These are phyloP conservation scores for Sphenodon punctatus DNA, from an alignment of 2,797 vertebrate genomes.

Conservation along the genomic window DNA sequence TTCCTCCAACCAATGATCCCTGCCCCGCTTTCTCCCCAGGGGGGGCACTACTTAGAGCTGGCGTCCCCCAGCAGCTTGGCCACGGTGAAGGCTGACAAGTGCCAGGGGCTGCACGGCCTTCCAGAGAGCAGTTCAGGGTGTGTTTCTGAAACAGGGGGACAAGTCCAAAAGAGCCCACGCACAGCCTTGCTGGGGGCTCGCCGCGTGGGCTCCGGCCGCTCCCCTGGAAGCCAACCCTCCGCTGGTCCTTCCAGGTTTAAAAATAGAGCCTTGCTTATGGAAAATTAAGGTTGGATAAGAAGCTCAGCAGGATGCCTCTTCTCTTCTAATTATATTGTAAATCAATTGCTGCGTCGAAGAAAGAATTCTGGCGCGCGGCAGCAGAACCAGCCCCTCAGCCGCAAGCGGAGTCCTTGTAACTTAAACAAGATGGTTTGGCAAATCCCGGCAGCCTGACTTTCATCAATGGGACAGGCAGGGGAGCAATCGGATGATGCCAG, in stretches of 20 bases:
- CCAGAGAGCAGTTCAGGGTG: background rate
- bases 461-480: background rate
- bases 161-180: too few relatives aligned
- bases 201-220: background rate
- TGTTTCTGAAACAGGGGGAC: background rate
- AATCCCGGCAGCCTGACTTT: background rate
- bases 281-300: slow-evolving; percentile 65
- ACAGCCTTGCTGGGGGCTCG: too few relatives aligned
- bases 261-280: slow-evolving; percentile 72
- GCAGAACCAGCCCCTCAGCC: background rate
- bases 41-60: background rate
- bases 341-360: background rate
- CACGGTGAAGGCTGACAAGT: background rate
- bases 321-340: slow-evolving; percentile 51
- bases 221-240: background rate
- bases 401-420: background rate
- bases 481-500: background rate
- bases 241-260: slow-evolving; percentile 53
- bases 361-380: background rate
- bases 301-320: slow-evolving; percentile 31
- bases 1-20: too few relatives aligned
- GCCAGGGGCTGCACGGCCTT: background rate
- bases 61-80: background rate
- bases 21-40: background rate
- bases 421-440: background rate